Conservation (phyloP, 1,140 invertebrate genomes). For the Asbolus verrucosus region DNA sequence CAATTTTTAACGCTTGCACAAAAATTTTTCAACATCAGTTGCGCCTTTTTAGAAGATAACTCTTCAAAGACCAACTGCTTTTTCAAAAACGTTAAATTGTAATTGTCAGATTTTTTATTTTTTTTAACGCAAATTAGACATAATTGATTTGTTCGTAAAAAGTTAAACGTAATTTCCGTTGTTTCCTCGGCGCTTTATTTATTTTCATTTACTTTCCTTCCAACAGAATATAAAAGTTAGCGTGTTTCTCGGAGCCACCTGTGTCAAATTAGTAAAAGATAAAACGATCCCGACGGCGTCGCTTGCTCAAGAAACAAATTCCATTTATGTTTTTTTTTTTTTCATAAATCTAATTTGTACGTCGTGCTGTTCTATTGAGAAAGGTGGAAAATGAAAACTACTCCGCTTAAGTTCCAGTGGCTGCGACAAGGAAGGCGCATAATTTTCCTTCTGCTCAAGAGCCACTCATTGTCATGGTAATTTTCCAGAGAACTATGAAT, state of each 20-base stretch:
- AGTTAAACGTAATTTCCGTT: constrained; percentile 25
- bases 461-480: constrained; percentile 35
- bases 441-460: constrained; percentile 16
- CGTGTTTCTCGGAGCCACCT: constrained; percentile 54
- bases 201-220: constrained; percentile 49
- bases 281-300: constrained; percentile 56
- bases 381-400: constrained; percentile 46
- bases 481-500: too few species aligned
- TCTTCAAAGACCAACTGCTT: too few species aligned
- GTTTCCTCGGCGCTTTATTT: constrained; percentile 45
- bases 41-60: too few species aligned
- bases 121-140: constrained; percentile 29
- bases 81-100: too few species aligned
- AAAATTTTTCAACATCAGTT: too few species aligned
- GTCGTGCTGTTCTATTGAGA: constrained; percentile 47
- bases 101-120: too few species aligned
- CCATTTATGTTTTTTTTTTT: constrained; percentile 54
- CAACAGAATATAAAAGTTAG: constrained; percentile 47
- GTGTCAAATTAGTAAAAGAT: constrained; percentile 59
- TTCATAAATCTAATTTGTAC: constrained; percentile 55
- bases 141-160: constrained; percentile 28
- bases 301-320: constrained; percentile 50
- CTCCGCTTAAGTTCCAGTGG: constrained; percentile 39
- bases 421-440: constrained; percentile 3
- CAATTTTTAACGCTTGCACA: too few species aligned